Evolutionary conservation across 2,797 vertebrate genomes (phyloP), one percentile per base, ranked within the genome.

Genomic region (Xerus rutilus): DNA sequence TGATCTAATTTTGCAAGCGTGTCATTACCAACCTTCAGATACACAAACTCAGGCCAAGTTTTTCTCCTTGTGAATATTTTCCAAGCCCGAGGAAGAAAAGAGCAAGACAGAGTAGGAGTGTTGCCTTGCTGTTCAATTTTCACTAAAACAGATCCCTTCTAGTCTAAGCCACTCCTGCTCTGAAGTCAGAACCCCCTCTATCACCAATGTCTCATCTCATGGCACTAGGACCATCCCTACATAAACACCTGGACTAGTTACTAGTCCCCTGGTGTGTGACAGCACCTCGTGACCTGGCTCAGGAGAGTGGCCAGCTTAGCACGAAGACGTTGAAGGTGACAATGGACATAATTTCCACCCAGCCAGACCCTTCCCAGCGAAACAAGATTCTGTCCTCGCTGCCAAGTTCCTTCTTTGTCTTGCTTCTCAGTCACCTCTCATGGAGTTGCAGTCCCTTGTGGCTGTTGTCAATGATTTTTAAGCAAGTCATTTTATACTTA

Each of bases 1-100:
- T 97, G 97, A 98, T 96, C 97, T 98, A 97, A 98, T 97, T 97
- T 97, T 98, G 97, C 95, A 98, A 98, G 97, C 39, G 84, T 97
- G 92, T 97, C 97, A 86, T 97, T 94, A 95, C 91, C 86, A 96
- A 91, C 96, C 93, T 97, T 97, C 82, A 65, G 92, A 97, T 92
- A 84, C 65, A 96, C 69, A 93, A 62, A 82, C 45, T 49, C 45
- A 4, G 79, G 96, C 96, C 97, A 98, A 96, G 91, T 84, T 88
- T 90, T 93, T 23, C 96, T 95, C 96, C 70, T 93, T 93, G 88
- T 96, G 95, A 97, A 20, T 97, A 96, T 97, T 98, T 98, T 97
- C 97, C 96, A 96, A 96, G 77, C 77, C 82, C n/a, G 5, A 67
- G 96, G 96, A 97, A 97, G 96, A 86, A 97, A 95, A 95, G 81